These are phyloP conservation scores for Myrmecophaga tridactyla DNA, from an alignment of 2,113 vertebrate species.

Conservation along the genomic window DNA sequence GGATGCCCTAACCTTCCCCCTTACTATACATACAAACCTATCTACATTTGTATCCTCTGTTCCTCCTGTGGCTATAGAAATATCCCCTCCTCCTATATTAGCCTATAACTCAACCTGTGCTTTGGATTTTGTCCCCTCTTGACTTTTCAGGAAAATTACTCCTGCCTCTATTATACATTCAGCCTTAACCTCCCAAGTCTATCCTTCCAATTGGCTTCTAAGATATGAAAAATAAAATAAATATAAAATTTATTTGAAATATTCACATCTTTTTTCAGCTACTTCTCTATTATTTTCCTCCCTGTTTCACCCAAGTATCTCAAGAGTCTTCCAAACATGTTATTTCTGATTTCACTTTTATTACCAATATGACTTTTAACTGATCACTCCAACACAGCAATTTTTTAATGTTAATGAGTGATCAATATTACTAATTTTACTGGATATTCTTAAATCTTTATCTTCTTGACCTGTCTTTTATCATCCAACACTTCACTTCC, in stretches of 20 bases:
- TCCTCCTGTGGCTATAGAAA: not conserved
- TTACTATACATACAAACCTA: not conserved
- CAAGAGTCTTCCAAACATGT: not conserved
- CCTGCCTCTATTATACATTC: not conserved
- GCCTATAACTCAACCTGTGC: not conserved
- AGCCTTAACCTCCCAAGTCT: not conserved
- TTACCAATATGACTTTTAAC: not conserved
- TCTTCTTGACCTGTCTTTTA: not conserved
- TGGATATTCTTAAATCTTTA: not conserved
- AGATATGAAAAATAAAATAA: not conserved
- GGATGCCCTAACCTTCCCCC: not conserved
- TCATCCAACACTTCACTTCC: not conserved
- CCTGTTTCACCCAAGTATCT: not conserved
- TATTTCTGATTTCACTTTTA: not conserved
- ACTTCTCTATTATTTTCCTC: not conserved
- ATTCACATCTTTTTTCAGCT: not conserved
- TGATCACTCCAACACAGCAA: not conserved
- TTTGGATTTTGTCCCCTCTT: not conserved
- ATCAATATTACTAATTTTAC: not conserved
- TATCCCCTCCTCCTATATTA: fast-evolving
- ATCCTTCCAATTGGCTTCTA: not conserved
- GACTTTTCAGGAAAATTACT: not conserved
- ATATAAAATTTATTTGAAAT: not conserved
- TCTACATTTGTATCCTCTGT: not conserved
- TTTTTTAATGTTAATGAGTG: not conserved